phyloP scores from a whole-genome alignment of 2,113 vertebrate species.

The Cranoglanis bouderius region DNA sequence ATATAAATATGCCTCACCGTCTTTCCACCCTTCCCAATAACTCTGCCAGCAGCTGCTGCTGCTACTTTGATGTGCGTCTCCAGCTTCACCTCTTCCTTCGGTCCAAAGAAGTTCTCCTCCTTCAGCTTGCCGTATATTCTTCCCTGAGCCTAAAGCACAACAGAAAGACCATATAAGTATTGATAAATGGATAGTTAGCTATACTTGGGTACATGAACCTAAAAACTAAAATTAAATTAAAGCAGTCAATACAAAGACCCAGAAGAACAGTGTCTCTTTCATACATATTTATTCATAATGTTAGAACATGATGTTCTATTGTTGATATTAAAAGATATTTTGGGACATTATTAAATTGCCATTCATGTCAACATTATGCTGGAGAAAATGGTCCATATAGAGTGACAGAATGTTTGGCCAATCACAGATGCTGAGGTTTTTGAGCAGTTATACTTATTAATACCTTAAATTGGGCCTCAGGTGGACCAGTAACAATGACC shows the following conservation, averaged over 20 bases:
- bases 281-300: neutral
- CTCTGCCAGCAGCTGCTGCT: conserved; percentile 85
- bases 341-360: no score
- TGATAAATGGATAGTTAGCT: neutral
- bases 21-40: conserved; percentile 93
- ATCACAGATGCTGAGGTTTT: neutral
- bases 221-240: neutral
- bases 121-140: conserved; percentile 94
- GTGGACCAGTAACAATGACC: conserved; percentile 93
- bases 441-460: neutral
- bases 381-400: neutral
- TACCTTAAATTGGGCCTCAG: conserved; percentile 97
- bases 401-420: neutral
- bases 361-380: neutral
- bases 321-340: neutral
- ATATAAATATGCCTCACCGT: conserved; percentile 74
- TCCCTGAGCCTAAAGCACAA: conserved; percentile 81
- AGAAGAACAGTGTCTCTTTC: neutral
- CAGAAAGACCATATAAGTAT: neutral
- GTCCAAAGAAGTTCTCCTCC: conserved; percentile 93
- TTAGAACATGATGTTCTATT: neutral
- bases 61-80: conserved; percentile 93
- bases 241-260: neutral
- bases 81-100: conserved; percentile 93
- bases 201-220: neutral